These are phyloP conservation scores for Aramus guarauna DNA, from an alignment of 2,113 vertebrate species.

Conservation along the genomic window DNA sequence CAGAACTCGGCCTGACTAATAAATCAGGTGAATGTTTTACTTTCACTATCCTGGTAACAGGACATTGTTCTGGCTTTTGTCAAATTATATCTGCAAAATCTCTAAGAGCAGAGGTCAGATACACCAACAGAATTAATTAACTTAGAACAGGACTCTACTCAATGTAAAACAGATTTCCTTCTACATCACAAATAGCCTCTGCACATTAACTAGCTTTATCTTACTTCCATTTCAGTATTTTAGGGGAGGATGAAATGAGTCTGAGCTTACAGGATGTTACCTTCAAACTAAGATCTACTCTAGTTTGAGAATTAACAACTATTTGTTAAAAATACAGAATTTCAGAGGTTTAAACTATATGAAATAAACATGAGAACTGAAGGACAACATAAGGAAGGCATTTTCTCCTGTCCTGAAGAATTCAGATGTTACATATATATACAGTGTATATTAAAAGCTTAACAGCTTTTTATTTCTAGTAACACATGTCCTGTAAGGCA, in stretches of 20 bases:
- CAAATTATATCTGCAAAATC: background rate
- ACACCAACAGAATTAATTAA: background rate
- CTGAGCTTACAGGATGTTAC: background rate
- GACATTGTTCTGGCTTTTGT: background rate
- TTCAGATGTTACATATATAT: background rate
- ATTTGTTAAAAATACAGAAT: background rate
- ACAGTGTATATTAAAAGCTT: background rate
- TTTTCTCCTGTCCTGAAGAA: background rate
- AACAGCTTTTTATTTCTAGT: background rate
- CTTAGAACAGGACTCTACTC: background rate
- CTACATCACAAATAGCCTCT: background rate
- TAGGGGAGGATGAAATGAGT: background rate
- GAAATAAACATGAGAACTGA: background rate
- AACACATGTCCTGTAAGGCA: background rate
- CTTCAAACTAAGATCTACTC: background rate
- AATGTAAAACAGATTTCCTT: background rate
- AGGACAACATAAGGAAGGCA: background rate
- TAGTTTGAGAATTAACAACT: background rate
- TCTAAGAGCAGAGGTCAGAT: background rate
- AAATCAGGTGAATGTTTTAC: background rate
- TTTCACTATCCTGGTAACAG: background rate
- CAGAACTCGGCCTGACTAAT: background rate
- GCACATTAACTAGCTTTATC: background rate
- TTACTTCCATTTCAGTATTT: background rate
- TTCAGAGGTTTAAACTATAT: background rate